Evolutionary conservation across 2,797 vertebrate genomes (phyloP).

Genomic region (Micromesistius poutassou): DNA sequence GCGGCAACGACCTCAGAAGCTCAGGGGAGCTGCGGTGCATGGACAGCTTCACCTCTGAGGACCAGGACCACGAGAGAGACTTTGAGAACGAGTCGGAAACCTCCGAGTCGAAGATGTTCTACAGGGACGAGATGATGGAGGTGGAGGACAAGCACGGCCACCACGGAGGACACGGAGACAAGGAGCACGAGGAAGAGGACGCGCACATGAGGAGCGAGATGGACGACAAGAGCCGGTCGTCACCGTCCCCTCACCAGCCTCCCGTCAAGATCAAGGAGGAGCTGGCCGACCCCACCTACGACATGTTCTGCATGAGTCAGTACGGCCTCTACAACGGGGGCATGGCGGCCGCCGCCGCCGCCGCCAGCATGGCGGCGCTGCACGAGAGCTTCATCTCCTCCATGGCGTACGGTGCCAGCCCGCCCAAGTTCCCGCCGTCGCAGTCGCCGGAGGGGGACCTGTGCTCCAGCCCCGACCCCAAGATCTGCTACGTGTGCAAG

Average conservation of each 20-base stretch:
- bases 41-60: constrained; percentile 96
- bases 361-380: constrained; percentile 94
- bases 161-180: constrained; percentile 57
- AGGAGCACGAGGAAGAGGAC: constrained; percentile 73
- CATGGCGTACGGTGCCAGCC: constrained; percentile 90
- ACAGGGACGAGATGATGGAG: constrained; percentile 89
- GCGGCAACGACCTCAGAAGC: constrained; percentile 72
- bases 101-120: constrained; percentile 89
- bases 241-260: constrained; percentile 81
- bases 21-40: constrained; percentile 84
- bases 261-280: constrained; percentile 97
- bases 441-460: constrained; percentile 91
- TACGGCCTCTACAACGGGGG: constrained; percentile 93
- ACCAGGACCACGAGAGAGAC: constrained; percentile 95
- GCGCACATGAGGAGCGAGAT: constrained; percentile 79
- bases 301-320: constrained; percentile 99
- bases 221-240: constrained; percentile 83
- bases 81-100: constrained; percentile 98
- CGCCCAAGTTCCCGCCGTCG: constrained; percentile 86
- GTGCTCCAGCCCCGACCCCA: constrained; percentile 94
- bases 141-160: constrained; percentile 75
- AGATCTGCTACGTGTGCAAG: constrained; percentile 99
- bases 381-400: constrained; percentile 94
- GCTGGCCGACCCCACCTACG: constrained; percentile 92
- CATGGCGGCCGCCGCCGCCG: constrained; percentile 82